Percentiles rank a stretch among this genome's conserved stretches.
Conservation (phyloP, 2,797 vertebrate species). For the Novumbra hubbsi region DNA sequence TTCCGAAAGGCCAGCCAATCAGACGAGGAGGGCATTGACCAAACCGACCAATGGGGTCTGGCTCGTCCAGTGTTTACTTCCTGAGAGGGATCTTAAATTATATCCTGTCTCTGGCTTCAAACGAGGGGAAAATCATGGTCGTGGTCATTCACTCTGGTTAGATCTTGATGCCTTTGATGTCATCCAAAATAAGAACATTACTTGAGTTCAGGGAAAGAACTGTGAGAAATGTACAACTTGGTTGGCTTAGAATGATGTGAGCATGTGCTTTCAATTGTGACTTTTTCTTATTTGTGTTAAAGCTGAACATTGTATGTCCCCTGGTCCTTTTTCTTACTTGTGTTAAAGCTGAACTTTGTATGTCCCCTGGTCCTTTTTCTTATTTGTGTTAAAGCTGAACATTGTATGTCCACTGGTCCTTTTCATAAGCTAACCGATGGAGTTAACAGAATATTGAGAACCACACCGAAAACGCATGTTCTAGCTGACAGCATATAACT, state of each 20-base stretch:
- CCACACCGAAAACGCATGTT: background rate
- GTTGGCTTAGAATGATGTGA: background rate
- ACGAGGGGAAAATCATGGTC: slow-evolving; percentile 17
- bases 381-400: no score
- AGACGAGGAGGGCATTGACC: slow-evolving; percentile 32
- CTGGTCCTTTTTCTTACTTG: background rate
- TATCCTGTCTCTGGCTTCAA: slow-evolving; percentile 36
- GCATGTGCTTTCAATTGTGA: background rate
- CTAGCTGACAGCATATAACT: background rate
- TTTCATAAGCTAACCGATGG: background rate
- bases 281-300: no score
- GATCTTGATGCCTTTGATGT: background rate
- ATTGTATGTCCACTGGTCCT: background rate
- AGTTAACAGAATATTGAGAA: background rate
- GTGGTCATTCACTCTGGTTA: slow-evolving; percentile 4
- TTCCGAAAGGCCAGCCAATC: slow-evolving; percentile 52
- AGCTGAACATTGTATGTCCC: background rate
- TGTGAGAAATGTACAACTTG: background rate
- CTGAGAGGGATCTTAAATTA: slow-evolving; percentile 21
- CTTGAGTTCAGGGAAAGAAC: no score
- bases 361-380: no score
- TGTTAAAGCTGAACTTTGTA: no score
- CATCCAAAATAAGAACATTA: background rate
- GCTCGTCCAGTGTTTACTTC: slow-evolving; percentile 35
- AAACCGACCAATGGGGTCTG: slow-evolving; percentile 37